Evolutionary conservation across 2,888 invertebrate genomes (phyloP), one percentile per base, ranked within the genome.

Genomic region (Rhopalosiphum nymphaeae): DNA sequence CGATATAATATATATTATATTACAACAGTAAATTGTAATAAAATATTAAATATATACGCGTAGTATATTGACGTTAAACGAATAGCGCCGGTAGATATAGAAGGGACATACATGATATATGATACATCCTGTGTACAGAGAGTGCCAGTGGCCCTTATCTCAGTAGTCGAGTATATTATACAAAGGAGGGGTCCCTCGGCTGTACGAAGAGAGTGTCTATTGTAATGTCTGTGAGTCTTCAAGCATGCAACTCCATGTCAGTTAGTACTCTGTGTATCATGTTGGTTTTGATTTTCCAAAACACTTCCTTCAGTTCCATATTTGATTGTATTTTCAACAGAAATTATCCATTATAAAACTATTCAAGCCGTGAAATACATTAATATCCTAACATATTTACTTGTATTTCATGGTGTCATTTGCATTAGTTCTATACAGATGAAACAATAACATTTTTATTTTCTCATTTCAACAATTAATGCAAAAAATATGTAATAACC

Each of bases 121-220:
- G 78, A 78, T 78, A 78, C 78, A 78, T 78, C 78, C 78, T 78
- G 78, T 78, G 36, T 78, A 21, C 78, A 78, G 36, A 78, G 36
- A 21, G 78, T 42, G 78, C 21, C 78, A 78, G 78, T 78, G 78
- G 78, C 36, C 21, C 78, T 78, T 78, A 78, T 78, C 78, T 78
- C 78, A 36, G 78, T 78, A 21, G 78, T 78, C 21, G 78, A 78
- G 78, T 78, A 78, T 36, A 78, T 78, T 78, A 78, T 36, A 36
- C 36, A 36, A 78, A 78, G 78, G 78, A 78, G 78, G 78, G 78
- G 78, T 21, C 78, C 36, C 36, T 9, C 78, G 9, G 36, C 36
- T 78, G 78, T 78, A 21, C 36, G 9, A 78, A 78, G 78, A 78
- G 78, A 21, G 3, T 36, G 36, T 36, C 78, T 78, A 78, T 78